Evolutionary conservation across 1,140 invertebrate species (phyloP), one percentile per base, ranked within the genome.

Genomic region (Eriosoma lanigerum): DNA sequence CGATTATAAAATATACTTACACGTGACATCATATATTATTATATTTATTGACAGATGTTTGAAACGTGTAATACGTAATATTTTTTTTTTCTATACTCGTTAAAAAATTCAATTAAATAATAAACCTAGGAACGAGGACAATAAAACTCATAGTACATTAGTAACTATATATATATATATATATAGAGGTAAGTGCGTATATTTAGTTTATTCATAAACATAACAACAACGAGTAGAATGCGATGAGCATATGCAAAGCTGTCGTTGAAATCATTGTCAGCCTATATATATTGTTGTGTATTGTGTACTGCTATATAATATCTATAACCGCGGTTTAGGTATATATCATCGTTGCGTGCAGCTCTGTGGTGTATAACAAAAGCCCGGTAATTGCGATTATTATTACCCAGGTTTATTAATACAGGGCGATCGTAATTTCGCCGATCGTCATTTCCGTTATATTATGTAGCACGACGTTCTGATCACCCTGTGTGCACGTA

Each of bases 31-130:
- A n/a, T n/a, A n/a, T n/a, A n/a, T n/a, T n/a, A n/a, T n/a, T n/a
- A 66, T 66, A 44, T 66, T 66, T 66, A 66, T 66, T n/a, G 62
- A 32, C 62, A 66, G 62, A 66, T 66, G 62, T 66, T 66, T 66
- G 5, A 15, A 62, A 62, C 62, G 62, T 66, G 32, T 66, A n/a
- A n/a, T 62, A 26, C 24, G 26, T 62, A 24, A 15, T 24, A 26
- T 1, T 5, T 58, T 24, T 12, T 58, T 13, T 58, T 26, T 19
- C n/a, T 64, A 12, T 64, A 64, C 17, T n/a, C 29, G 29, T 9
- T n/a, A 19, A 10, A 38, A 32, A 64, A 38, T 62, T 29, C 26
- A 62, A 62, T 62, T 26, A 62, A 62, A 62, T 62, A 62, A 62
- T 62, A 62, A 62, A 62, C 58, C 58, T 62, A 62, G 58, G 29